Evolutionary conservation across 2,888 invertebrate genomes (phyloP).

Genomic region (Dasysyrphus albostriatus): DNA sequence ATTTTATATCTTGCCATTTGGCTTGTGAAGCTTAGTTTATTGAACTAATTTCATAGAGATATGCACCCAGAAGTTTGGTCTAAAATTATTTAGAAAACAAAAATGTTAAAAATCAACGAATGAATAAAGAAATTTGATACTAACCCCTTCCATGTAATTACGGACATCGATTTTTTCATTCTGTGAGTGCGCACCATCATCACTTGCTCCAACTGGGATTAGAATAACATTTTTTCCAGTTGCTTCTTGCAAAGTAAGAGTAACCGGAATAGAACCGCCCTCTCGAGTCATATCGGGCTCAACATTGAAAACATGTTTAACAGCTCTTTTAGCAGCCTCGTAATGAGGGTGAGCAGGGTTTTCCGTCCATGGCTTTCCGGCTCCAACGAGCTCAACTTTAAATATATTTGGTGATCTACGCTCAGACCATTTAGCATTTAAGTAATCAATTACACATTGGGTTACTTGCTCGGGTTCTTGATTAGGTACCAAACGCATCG

Average conservation of each 20-base stretch:
- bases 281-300: constrained; percentile 98
- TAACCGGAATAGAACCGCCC: constrained; percentile 99
- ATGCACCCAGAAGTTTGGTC: constrained; percentile 96
- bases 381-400: constrained; percentile 84
- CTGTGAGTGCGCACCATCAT: constrained; percentile 99
- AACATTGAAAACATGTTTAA: constrained; percentile 92
- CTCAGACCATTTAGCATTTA: constrained; percentile 91
- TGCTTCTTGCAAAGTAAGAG: constrained; percentile 95
- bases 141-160: constrained; percentile 97
- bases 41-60: constrained; percentile 89
- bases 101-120: constrained; percentile 34
- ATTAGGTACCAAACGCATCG: constrained; percentile 97
- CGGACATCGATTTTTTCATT: constrained; percentile 97
- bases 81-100: constrained; percentile 85
- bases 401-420: constrained; percentile 94
- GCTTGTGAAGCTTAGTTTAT: constrained; percentile 70
- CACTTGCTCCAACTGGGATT: constrained; percentile 95
- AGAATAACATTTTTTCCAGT: constrained; percentile 97
- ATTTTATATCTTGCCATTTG: background rate
- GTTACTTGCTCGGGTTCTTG: constrained; percentile 94
- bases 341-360: constrained; percentile 97
- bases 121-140: constrained; percentile 78
- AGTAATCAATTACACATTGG: constrained; percentile 90
- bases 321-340: constrained; percentile 92
- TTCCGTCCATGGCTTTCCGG: constrained; percentile 95